Base-by-base conservation (phyloP, 2,888 invertebrate species). In the Drosophila dives region DNA sequence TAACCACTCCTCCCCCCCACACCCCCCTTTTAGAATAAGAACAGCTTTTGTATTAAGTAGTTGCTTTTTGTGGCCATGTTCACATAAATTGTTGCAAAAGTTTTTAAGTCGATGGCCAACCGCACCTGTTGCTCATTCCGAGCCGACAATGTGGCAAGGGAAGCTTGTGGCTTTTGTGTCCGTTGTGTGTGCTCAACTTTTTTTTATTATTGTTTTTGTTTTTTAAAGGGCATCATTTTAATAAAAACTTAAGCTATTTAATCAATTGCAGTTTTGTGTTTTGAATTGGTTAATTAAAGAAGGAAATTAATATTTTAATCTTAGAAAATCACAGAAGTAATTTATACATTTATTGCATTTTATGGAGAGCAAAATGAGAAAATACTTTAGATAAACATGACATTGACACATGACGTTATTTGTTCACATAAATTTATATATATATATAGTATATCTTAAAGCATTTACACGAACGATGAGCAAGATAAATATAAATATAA, bases 41-140 rank as follows among this genome's bases (percentile, higher is more conserved):
- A 60, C 59, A 51, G 79, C 68, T 70, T 75, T 75, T 82, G 82
- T 78, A 77, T 72, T 63, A 69, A 61, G 58, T 71, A 69, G 69
- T 58, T 51, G 58, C 55, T 50, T 58, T 65, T 78, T 72, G 45
- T 15, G 45, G 45, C 45, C 23, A 67, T 73, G 53, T 56, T 40
- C 76, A 67, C 64, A 68, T 75, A 72, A 68, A 70, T 79, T 71
- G 56, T 50, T 67, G 54, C 66, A 69, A 78, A 83, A 83, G 80
- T 83, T 75, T 70, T 66, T 51, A 60, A 68, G 63, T 63, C 64
- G 56, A 64, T 65, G 55, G 60, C 40, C 59, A 69, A 56, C 70
- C 70, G 42, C 86, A 85, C 84, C 88, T 87, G 85, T 88, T 86
- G 85, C 86, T 73, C 60, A 48, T 42, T 61, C 40, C 33, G 40